phyloP scores from a whole-genome alignment of 2,888 invertebrate species.

The Macrosiphum euphorbiae region DNA sequence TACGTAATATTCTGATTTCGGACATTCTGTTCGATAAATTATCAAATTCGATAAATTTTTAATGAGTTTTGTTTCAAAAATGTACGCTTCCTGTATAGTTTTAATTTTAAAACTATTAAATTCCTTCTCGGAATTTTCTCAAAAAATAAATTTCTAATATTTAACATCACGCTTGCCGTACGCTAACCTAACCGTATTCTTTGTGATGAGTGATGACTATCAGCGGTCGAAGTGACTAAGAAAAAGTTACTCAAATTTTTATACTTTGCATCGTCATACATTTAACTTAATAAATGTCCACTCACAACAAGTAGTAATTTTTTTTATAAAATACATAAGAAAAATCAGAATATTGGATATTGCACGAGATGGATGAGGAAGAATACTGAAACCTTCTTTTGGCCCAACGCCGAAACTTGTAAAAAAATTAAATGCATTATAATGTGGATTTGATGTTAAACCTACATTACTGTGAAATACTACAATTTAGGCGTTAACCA shows the following conservation, averaged over 20 bases:
- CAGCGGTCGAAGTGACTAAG: background rate
- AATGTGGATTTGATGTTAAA: background rate
- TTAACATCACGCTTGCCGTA: background rate
- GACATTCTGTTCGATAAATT: background rate
- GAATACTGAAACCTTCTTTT: background rate
- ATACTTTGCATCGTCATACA: background rate
- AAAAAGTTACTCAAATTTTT: background rate
- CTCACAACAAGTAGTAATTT: background rate
- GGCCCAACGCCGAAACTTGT: background rate
- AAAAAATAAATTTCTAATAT: background rate
- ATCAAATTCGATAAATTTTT: background rate
- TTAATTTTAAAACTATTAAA: background rate
- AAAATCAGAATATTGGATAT: background rate
- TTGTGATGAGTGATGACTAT: background rate
- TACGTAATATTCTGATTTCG: background rate
- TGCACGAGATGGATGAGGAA: background rate
- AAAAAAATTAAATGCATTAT: too few relatives aligned
- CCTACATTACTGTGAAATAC: background rate
- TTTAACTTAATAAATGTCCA: background rate
- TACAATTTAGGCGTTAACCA: too few relatives aligned
- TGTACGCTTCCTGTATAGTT: background rate
- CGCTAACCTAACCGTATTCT: too few relatives aligned
- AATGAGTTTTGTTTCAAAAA: background rate
- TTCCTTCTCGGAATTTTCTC: background rate
- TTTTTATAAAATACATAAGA: background rate